These are phyloP conservation scores for Synergus umbraculus DNA, from an alignment of 2,888 invertebrate species.

Conservation along the genomic window DNA sequence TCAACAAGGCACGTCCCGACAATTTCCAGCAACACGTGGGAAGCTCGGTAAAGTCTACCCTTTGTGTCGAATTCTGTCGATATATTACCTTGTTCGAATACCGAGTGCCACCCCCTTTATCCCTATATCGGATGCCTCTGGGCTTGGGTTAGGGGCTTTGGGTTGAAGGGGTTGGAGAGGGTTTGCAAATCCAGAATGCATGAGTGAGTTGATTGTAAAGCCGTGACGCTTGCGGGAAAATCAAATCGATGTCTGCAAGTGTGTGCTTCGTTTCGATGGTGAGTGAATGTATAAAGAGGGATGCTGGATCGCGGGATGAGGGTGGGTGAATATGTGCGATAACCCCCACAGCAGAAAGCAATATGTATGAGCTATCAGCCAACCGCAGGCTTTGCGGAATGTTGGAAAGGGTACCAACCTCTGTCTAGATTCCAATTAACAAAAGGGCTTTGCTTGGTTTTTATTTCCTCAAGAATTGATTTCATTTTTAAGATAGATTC, in stretches of 20 bases:
- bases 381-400: conserved; percentile 20
- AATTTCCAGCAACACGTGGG: conserved; percentile 39
- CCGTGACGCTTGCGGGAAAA: conserved; percentile 37
- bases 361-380: conserved; percentile 33
- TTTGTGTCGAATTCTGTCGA: conserved; percentile 30
- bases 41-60: conserved; percentile 36
- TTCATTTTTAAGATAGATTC: neutral
- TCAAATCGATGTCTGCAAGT: conserved; percentile 31
- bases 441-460: neutral
- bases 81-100: conserved; percentile 34
- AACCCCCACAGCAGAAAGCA: conserved; percentile 11
- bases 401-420: conserved; percentile 8
- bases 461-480: neutral
- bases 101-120: conserved; percentile 19
- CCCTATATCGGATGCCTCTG: conserved; percentile 11
- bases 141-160: neutral
- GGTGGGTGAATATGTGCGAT: conserved; percentile 10
- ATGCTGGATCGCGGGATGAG: neutral
- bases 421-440: conserved; percentile 15
- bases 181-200: conserved; percentile 37
- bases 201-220: conserved; percentile 39
- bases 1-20: conserved; percentile 35
- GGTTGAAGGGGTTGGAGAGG: conserved; percentile 10
- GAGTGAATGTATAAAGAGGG: neutral
- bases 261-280: conserved; percentile 22